Base-by-base conservation (phyloP, 1,140 invertebrate species). In the Drosophila virilis region DNA sequence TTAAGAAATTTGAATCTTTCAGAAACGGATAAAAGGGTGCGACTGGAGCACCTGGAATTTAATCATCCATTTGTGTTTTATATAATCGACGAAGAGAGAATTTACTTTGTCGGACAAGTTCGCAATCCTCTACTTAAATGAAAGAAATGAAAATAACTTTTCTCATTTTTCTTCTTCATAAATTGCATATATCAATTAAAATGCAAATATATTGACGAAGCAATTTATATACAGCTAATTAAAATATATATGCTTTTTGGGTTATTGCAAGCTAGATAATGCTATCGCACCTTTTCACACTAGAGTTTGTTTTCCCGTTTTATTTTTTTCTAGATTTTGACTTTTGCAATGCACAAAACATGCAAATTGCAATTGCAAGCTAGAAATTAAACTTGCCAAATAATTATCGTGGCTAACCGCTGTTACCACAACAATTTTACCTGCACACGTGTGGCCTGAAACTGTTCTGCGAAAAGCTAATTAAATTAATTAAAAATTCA, bases 401-500 rank as follows among this genome's bases (percentile, higher is more conserved):
- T 48, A 48, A 48, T 48, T 48, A 48, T 48, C 17, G 22, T 28
- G 46, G 4, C 22, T 17, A 17, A 10, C 46, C 10, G 22, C 22
- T 28, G 22, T 28, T 28, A 28, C 46, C 54, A 33, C n/a, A 10
- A 33, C 40, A 61, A 42, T 12, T 43, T 66, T 8, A 46, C n/a
- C 32, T 8, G 43, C 9, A 10, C 37, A 17, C 35, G 60, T 45
- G 32, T 15, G 32, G 33, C 33, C 8, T 8, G 13, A 58, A 73
- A 62, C 37, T 48, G 42, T 64, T 22, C 15, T 35, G 10, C 22
- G 57, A 45, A 50, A 70, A 59, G 46, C 35, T 64, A 50, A 66
- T 83, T 81, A 67, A 79, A 66, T 78, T 83, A 71, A 78, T 82
- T 62, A 74, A 78, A 72, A 66, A 69, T 51, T 22, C 32, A 13